Conservation (phyloP, 1,140 invertebrate genomes). For the Cherax quadricarinatus region DNA sequence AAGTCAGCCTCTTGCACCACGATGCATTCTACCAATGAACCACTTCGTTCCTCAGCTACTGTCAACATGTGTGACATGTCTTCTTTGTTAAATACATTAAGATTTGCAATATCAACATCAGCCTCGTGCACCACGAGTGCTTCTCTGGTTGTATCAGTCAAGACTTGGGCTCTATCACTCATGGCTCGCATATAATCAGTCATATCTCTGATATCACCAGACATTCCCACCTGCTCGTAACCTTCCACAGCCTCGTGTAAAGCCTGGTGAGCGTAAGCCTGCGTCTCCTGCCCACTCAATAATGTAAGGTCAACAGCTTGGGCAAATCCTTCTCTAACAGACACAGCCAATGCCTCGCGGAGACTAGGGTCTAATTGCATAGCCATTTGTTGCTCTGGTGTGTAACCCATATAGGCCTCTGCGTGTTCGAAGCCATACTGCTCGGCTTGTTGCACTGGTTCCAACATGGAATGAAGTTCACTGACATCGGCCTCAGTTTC, state of each 20-base stretch:
- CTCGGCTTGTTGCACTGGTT: conserved; percentile 51
- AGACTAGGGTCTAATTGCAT: conserved; percentile 62
- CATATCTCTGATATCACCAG: conserved; percentile 62
- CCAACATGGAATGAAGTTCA: conserved; percentile 69
- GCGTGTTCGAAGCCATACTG: conserved; percentile 57
- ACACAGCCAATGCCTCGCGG: conserved; percentile 48
- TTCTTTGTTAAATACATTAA: conserved; percentile 64
- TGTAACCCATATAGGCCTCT: conserved; percentile 28
- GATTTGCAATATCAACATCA: conserved; percentile 65
- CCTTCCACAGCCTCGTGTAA: conserved; percentile 54
- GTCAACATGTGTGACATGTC: conserved; percentile 58
- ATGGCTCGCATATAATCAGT: conserved; percentile 48
- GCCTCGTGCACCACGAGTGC: conserved; percentile 64
- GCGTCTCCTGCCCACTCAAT: conserved; percentile 51
- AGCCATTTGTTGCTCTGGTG: conserved; percentile 56
- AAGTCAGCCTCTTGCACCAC: conserved; percentile 62
- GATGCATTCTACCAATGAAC: conserved; percentile 55
- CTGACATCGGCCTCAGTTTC: conserved; percentile 70
- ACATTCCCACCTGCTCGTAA: conserved; percentile 61
- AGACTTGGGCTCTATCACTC: conserved; percentile 59
- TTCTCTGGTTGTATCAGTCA: conserved; percentile 58
- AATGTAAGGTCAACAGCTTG: conserved; percentile 54
- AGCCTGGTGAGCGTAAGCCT: conserved; percentile 55
- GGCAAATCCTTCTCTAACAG: conserved; percentile 36
- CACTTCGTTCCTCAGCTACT: conserved; percentile 58